Evolutionary conservation across 2,113 vertebrate genomes (phyloP).

Genomic region (Puma concolor): DNA sequence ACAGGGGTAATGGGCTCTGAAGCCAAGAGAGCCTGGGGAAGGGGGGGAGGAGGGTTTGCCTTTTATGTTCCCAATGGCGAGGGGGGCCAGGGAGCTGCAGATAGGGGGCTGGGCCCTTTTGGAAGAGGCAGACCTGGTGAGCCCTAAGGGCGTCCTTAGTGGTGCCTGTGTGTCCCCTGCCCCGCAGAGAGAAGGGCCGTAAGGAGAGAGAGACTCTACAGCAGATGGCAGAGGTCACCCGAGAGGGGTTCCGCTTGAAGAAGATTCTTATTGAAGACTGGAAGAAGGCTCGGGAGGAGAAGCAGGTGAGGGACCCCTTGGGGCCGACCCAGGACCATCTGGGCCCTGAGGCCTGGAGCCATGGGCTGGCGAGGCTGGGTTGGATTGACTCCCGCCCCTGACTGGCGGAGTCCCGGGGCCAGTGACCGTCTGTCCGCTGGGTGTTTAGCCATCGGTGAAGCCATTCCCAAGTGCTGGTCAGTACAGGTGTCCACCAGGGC

Average conservation of each 20-base stretch:
- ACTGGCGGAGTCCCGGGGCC: neutral
- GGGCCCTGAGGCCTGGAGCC: neutral
- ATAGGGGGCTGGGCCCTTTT: neutral
- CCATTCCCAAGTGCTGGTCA: accelerated
- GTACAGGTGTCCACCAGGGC: neutral
- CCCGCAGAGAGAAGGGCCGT: constrained; percentile 90
- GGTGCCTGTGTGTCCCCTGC: neutral
- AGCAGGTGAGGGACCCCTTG: constrained; percentile 85
- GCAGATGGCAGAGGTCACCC: constrained; percentile 91
- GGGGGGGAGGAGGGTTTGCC: too few species aligned
- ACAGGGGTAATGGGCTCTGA: neutral
- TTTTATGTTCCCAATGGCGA: neutral
- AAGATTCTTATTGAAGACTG: constrained; percentile 92
- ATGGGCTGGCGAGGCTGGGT: accelerated
- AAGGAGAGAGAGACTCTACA: constrained; percentile 91
- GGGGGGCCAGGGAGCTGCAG: neutral
- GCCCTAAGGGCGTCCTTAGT: neutral
- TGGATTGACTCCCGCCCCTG: neutral
- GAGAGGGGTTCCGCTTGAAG: constrained; percentile 92
- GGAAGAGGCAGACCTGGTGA: neutral
- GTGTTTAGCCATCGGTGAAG: accelerated
- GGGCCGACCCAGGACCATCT: accelerated
- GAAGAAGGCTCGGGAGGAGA: constrained; percentile 90
- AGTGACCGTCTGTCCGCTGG: neutral
- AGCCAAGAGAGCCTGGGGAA: neutral